phyloP scores from a whole-genome alignment of 2,888 invertebrate genomes.

The Acanthosepion pharaonis region DNA sequence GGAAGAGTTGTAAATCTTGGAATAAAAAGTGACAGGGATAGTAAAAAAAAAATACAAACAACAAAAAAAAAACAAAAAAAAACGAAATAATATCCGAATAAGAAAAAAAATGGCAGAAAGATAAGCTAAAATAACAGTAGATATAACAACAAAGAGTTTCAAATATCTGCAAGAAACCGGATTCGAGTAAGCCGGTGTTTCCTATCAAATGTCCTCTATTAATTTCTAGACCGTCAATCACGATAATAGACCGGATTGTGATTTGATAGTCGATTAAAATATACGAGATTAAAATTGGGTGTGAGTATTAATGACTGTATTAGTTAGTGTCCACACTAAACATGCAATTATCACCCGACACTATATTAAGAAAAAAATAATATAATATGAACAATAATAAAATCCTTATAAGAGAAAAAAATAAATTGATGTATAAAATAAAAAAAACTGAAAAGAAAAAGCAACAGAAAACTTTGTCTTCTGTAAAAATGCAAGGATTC shows the following conservation, averaged over 20 bases:
- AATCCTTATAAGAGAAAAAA: background rate
- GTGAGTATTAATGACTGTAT: background rate
- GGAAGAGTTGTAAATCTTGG: background rate
- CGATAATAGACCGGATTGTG: background rate
- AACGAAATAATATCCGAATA: background rate
- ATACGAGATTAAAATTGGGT: background rate
- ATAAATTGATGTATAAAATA: background rate
- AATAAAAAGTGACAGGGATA: background rate
- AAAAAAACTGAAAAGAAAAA: no score
- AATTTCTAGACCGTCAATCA: background rate
- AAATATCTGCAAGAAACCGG: background rate
- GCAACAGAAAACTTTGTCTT: background rate
- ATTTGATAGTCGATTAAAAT: slow-evolving; percentile 9
- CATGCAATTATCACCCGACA: background rate
- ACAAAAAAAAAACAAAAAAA: background rate
- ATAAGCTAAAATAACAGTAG: background rate
- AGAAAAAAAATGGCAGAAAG: background rate
- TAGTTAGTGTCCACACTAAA: background rate
- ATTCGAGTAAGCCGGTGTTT: background rate
- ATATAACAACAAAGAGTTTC: background rate
- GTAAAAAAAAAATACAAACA: background rate
- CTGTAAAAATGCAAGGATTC: background rate
- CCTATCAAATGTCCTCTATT: background rate
- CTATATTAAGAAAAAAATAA: background rate
- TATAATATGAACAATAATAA: background rate